Percentiles rank a stretch among this genome's conserved stretches.
Conservation (phyloP, 2,888 invertebrate genomes). For the Elmis aenea region DNA sequence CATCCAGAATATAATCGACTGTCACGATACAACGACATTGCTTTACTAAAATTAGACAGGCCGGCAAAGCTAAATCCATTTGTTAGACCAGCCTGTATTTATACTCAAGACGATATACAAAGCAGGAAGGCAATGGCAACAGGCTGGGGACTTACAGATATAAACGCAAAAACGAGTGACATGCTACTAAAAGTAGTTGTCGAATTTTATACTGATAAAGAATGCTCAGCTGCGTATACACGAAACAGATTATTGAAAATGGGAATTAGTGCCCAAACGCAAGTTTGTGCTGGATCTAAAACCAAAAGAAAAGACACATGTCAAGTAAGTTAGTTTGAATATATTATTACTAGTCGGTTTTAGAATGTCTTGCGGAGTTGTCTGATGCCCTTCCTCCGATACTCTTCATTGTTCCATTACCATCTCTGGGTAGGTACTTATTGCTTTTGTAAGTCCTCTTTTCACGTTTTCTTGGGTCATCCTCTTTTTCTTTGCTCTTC, state of each 20-base stretch:
- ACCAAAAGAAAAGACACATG: slow-evolving; percentile 47
- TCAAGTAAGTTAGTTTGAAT: slow-evolving; percentile 36
- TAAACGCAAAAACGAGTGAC: slow-evolving; percentile 33
- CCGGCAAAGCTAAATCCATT: slow-evolving; percentile 40
- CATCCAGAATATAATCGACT: slow-evolving; percentile 45
- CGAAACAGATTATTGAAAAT: slow-evolving; percentile 29
- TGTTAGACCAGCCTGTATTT: slow-evolving; percentile 49
- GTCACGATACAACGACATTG: slow-evolving; percentile 50
- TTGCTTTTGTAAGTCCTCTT: too few species aligned
- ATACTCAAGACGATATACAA: slow-evolving; percentile 17
- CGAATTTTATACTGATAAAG: slow-evolving; percentile 36
- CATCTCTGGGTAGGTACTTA: too few species aligned
- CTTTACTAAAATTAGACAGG: slow-evolving; percentile 43
- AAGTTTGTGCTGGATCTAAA: slow-evolving; percentile 50
- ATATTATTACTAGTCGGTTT: too few species aligned
- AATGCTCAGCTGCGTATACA: slow-evolving; percentile 27
- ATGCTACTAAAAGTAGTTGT: slow-evolving; percentile 52
- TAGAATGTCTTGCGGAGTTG: too few species aligned
- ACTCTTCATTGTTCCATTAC: too few species aligned
- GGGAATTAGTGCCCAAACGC: slow-evolving; percentile 47
- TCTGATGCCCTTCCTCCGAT: too few species aligned
- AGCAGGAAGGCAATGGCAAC: slow-evolving; percentile 40
- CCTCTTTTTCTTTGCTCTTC: too few species aligned
- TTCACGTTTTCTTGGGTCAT: too few species aligned
- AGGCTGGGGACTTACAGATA: slow-evolving; percentile 48